phyloP scores from a whole-genome alignment of 1,140 invertebrate genomes.

The Drosophila pachea region DNA sequence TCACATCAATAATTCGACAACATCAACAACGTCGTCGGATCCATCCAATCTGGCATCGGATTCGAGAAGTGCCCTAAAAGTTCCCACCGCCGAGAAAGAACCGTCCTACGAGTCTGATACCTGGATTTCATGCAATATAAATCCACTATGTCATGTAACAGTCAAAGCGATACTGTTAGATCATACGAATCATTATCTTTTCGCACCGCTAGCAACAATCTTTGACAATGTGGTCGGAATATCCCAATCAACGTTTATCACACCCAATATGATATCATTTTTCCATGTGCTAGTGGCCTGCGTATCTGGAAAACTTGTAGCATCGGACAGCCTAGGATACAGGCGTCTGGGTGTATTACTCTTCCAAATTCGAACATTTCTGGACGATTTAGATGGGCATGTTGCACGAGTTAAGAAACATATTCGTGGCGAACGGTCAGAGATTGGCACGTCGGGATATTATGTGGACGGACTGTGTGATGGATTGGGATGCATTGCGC shows the following conservation, averaged over 20 bases:
- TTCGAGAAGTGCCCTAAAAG: constrained; percentile 42
- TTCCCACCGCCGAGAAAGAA: constrained; percentile 53
- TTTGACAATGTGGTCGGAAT: constrained; percentile 83
- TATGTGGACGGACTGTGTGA: constrained; percentile 88
- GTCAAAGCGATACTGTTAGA: constrained; percentile 87
- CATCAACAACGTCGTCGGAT: constrained; percentile 15
- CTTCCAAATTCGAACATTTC: constrained; percentile 87
- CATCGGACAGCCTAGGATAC: constrained; percentile 83
- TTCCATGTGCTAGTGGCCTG: constrained; percentile 87
- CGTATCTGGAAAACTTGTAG: constrained; percentile 84
- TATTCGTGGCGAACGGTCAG: constrained; percentile 85
- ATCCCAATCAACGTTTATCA: constrained; percentile 83
- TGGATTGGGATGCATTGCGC: constrained; percentile 84
- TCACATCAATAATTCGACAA: constrained; percentile 59
- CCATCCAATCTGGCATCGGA: constrained; percentile 35
- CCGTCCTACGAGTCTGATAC: constrained; percentile 80
- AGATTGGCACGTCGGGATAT: constrained; percentile 85
- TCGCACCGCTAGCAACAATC: constrained; percentile 85
- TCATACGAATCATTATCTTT: constrained; percentile 87
- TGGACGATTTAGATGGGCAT: constrained; percentile 89
- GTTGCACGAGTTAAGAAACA: constrained; percentile 85
- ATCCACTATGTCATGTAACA: constrained; percentile 86
- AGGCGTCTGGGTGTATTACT: constrained; percentile 85
- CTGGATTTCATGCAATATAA: constrained; percentile 84
- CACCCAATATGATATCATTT: constrained; percentile 88